Conservation (phyloP, 2,888 invertebrate species). For the Oxyteleia sp. region DNA sequence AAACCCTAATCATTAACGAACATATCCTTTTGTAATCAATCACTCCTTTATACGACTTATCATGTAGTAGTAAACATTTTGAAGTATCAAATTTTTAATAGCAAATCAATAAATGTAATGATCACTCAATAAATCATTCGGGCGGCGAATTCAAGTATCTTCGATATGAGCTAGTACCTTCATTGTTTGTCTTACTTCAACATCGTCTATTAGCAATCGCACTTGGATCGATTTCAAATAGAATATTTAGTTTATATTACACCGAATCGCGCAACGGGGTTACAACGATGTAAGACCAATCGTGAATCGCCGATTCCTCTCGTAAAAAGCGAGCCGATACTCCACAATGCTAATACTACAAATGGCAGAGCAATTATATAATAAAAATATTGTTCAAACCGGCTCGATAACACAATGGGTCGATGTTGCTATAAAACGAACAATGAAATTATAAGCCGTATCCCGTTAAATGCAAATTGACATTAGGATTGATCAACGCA, state of each 20-base stretch:
- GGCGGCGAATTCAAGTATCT: constrained; percentile 37
- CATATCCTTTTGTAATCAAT: too few species aligned
- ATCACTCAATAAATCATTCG: constrained; percentile 59
- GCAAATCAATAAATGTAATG: constrained; percentile 41
- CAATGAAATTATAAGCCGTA: constrained; percentile 61
- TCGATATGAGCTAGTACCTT: constrained; percentile 51
- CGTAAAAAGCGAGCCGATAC: constrained; percentile 22
- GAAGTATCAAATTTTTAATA: constrained; percentile 31
- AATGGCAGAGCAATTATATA: constrained; percentile 44
- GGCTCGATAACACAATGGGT: constrained; percentile 31
- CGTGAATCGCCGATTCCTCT: constrained; percentile 21
- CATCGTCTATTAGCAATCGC: constrained; percentile 62
- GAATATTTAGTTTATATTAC: constrained; percentile 67
- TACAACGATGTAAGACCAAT: constrained; percentile 47
- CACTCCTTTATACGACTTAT: background rate
- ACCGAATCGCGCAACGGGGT: constrained; percentile 29
- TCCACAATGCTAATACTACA: constrained; percentile 38
- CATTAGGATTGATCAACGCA: constrained; percentile 21
- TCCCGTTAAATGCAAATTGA: constrained; percentile 57
- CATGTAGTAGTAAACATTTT: constrained; percentile 18
- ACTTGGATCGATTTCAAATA: constrained; percentile 55
- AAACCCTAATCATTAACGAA: too few species aligned
- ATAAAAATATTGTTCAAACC: constrained; percentile 42
- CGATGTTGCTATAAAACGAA: constrained; percentile 48
- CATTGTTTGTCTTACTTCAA: constrained; percentile 67